Conservation (phyloP, 2,797 vertebrate species). For the Pangasius krempfi region DNA sequence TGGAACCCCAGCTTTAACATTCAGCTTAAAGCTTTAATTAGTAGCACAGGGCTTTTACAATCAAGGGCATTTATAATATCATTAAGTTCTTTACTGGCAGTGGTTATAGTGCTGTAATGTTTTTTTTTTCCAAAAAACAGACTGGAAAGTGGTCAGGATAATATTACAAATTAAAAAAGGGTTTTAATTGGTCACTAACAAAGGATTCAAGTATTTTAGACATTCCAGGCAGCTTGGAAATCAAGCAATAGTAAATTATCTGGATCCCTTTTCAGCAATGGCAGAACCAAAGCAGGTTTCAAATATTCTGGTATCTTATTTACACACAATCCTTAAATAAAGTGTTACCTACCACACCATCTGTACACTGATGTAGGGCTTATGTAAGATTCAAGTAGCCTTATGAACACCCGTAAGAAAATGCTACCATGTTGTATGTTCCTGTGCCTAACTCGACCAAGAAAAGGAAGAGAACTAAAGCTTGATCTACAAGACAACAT, state of each 20-base stretch:
- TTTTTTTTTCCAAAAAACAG: no score
- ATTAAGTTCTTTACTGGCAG: conserved; percentile 8
- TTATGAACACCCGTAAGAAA: conserved; percentile 4
- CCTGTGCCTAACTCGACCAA: neutral
- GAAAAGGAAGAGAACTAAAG: neutral
- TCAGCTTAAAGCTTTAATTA: neutral
- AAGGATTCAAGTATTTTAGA: neutral
- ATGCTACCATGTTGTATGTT: neutral
- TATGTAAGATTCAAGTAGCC: neutral
- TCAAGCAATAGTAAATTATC: neutral
- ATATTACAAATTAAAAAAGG: neutral
- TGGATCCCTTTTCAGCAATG: neutral
- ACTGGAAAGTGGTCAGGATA: neutral
- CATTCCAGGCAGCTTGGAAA: neutral
- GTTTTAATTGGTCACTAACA: neutral
- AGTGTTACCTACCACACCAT: neutral
- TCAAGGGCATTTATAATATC: conserved; percentile 11
- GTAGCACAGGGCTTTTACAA: neutral
- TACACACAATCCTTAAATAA: neutral
- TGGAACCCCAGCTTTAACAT: neutral
- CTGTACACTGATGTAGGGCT: conserved; percentile 3
- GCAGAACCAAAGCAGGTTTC: neutral
- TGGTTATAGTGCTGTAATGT: neutral
- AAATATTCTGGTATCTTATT: neutral
- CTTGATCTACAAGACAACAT: neutral